A percentile compares a stretch with the other conserved stretches of the same genome.
Evolutionary conservation across 2,888 invertebrate genomes (phyloP).

Genomic region (Sphaerophoria taeniata): DNA sequence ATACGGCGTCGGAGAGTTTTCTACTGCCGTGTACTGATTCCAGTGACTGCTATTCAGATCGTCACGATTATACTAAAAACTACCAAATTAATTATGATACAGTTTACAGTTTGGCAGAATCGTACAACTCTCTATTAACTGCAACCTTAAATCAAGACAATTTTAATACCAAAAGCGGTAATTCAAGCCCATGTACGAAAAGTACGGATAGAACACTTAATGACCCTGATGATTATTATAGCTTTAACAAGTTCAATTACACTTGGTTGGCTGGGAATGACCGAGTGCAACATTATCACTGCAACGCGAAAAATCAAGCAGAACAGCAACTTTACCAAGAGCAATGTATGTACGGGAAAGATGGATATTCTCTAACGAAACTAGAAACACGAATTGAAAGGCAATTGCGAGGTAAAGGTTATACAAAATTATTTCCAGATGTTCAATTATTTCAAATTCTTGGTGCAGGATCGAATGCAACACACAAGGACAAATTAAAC

Average conservation of each 20-base stretch:
- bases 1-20: constrained; percentile 36
- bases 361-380: constrained; percentile 82
- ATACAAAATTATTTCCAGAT: constrained; percentile 16
- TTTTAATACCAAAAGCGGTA: constrained; percentile 43
- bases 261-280: constrained; percentile 75
- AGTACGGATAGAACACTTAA: constrained; percentile 37
- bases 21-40: constrained; percentile 36
- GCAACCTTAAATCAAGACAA: constrained; percentile 71
- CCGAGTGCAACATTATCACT: constrained; percentile 74
- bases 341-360: constrained; percentile 79
- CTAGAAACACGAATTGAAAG: constrained; percentile 80
- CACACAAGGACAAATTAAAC: constrained; percentile 34
- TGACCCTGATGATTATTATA: constrained; percentile 54
- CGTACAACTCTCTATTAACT: constrained; percentile 80
- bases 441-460: constrained; percentile 77
- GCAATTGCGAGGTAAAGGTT: constrained; percentile 70
- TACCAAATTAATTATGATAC: constrained; percentile 74
- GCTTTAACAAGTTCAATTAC: constrained; percentile 72
- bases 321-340: constrained; percentile 81
- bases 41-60: constrained; percentile 23
- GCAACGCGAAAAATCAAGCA: constrained; percentile 77
- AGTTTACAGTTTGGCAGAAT: constrained; percentile 81
- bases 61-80: constrained; percentile 68
- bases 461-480: constrained; percentile 25
- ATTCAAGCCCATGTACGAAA: constrained; percentile 28